Conservation (phyloP, 2,888 invertebrate species). For the Pachymerium ferrugineum region DNA sequence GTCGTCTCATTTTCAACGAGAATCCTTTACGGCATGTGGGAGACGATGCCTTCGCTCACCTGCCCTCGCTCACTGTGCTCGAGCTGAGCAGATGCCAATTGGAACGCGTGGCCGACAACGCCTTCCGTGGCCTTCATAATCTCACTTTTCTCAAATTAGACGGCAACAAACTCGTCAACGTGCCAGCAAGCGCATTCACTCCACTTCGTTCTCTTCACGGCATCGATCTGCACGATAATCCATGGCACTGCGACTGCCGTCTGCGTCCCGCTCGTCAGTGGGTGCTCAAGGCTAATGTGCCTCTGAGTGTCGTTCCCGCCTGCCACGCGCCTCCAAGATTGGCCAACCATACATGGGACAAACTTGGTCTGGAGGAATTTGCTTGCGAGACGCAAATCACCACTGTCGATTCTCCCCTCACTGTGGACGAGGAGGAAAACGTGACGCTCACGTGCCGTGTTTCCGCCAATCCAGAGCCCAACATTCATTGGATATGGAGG, state of each 20-base stretch:
- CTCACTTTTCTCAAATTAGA: slow-evolving; percentile 72
- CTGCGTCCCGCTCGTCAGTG: slow-evolving; percentile 69
- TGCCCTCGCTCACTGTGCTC: slow-evolving; percentile 65
- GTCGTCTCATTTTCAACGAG: slow-evolving; percentile 59
- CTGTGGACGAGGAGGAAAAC: slow-evolving; percentile 74
- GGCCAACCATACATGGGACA: slow-evolving; percentile 65
- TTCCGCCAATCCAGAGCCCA: slow-evolving; percentile 72
- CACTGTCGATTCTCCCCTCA: slow-evolving; percentile 60
- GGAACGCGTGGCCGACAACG: slow-evolving; percentile 59
- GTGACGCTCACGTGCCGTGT: slow-evolving; percentile 76
- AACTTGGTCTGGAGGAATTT: slow-evolving; percentile 72
- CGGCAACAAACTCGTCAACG: slow-evolving; percentile 63
- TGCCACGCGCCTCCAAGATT: slow-evolving; percentile 64
- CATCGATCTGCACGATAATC: slow-evolving; percentile 75
- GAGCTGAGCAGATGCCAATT: slow-evolving; percentile 70
- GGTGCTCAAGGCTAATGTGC: slow-evolving; percentile 69
- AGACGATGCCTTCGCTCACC: slow-evolving; percentile 69
- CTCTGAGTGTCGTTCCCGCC: slow-evolving; percentile 65
- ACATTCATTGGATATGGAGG: slow-evolving; percentile 81
- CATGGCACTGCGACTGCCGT: slow-evolving; percentile 83
- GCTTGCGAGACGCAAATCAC: slow-evolving; percentile 75
- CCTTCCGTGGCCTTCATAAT: slow-evolving; percentile 67
- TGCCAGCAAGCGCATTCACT: slow-evolving; percentile 68
- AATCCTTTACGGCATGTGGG: slow-evolving; percentile 67
- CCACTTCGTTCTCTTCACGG: slow-evolving; percentile 66